Evolutionary conservation across 92 coral and sea anemone species (phyloP).

Genomic region (Palythoa grandiflora): DNA sequence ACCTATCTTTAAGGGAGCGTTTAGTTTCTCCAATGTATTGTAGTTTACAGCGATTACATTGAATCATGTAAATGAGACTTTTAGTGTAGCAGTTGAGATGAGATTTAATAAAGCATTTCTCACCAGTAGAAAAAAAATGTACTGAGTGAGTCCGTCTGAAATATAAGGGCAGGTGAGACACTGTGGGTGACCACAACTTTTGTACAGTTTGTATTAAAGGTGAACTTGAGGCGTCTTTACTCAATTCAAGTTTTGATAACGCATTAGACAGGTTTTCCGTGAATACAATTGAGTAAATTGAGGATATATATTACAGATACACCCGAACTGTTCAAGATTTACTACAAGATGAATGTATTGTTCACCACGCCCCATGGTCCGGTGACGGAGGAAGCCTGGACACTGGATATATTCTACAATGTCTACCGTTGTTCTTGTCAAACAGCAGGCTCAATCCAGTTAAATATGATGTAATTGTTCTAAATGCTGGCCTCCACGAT

Average conservation of each 20-base stretch:
- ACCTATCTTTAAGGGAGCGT: no score
- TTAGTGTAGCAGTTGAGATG: no score
- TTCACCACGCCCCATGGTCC: constrained; percentile 88
- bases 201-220: not conserved
- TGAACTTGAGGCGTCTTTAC: not conserved
- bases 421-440: constrained; percentile 75
- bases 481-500: constrained; percentile 92
- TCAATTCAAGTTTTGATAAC: no score
- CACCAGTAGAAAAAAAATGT: no score
- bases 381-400: constrained; percentile 93
- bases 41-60: no score
- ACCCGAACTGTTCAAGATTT: constrained; percentile 52
- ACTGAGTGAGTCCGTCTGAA: no score
- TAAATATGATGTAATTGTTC: constrained; percentile 83
- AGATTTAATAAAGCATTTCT: no score
- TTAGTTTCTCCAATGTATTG: no score
- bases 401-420: constrained; percentile 79
- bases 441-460: constrained; percentile 67
- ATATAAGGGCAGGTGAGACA: no score
- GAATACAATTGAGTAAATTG: not conserved
- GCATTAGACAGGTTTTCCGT: no score
- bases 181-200: no score
- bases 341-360: constrained; percentile 72
- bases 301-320: constrained; percentile 57
- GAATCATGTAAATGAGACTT: no score